Base-by-base conservation (phyloP, 92 coral and sea anemone species). In the Epizoanthus ramosus region DNA sequence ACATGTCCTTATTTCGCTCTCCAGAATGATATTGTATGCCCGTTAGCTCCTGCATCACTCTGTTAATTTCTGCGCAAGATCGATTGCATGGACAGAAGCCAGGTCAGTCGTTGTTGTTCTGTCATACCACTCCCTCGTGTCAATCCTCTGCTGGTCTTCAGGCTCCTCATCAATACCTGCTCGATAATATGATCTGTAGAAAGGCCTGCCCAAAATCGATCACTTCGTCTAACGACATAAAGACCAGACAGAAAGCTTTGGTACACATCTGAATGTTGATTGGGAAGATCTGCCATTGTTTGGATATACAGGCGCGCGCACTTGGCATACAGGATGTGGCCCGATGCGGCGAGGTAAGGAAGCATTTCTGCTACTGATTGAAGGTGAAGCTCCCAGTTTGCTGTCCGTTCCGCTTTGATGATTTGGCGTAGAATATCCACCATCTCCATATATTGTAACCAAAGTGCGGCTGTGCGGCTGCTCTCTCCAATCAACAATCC, bases 371-470 rank as follows among this genome's bases (percentile, higher is more conserved):
- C 15, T 3, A 80, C 17, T 24, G 89, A 72, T 56, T 86, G 18
- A 4, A 79, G 84, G 72, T 85, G 89, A 12, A 89, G 83, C 47
- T 73, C 71, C 87, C 89, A 85, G 77, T 81, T 80, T 0, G 83
- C 92, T 57, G 84, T 80, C 5, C 89, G 86, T 60, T 89, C 89
- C 31, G 89, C 92, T 41, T 50, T 85, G 22, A 85, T 85, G 59
- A 84, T 85, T 18, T 33, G 21, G 68, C 86, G 57, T 22, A 85
- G 57, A 12, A 88, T 85, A 41, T 88, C 88, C 2, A 89, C 81
- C 86, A 85, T 79, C 37, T 73, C 76, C 76, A 89, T 73, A 69
- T 85, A 89, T 86, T 89, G 92, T 10, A 80, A 31, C 91, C 91
- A 84, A 6, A 88, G 53, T 6, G 91, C 88, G 6, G 88, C 64